Base-by-base conservation (phyloP, 2,888 invertebrate genomes). In the Callyntrura guangdongensis region DNA sequence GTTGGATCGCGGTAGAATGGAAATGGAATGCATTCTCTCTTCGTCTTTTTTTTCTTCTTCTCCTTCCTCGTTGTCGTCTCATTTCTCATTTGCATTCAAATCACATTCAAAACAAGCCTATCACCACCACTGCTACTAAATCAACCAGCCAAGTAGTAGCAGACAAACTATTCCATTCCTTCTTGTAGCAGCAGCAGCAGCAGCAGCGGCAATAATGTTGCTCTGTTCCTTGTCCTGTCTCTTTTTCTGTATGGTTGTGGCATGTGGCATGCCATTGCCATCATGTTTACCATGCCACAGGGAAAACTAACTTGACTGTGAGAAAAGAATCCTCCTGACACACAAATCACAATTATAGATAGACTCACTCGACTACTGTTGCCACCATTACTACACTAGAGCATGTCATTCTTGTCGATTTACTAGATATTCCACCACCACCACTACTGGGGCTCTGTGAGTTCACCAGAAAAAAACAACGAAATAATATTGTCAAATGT, bases 281-380 rank as follows among this genome's bases (percentile, higher is more conserved):
- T 36, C 36, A 4, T 36, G 36, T 36, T 36, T 36, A 36, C 36
- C 36, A 36, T 36, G 36, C 36, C 36, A 72, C 72, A 72, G 72
- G 72, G 72, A 72, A 72, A 72, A 72, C 17, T 72, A 72, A 72
- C 17, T 72, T 72, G 72, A 72, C 45, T 72, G 47, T 72, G 72
- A 72, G 72, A 72, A 36, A 8, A 17, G 25, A 72, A 72, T 72
- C 47, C 72, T 45, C 72, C 72, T 72, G 72, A 72, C 72, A 72
- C 67, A 67, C 72, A 72, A 72, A 72, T 72, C 72, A 72, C 72
- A 72, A 72, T 72, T 72, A 67, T 25, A 67, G 22, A 36, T 27
- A 27, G 27, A 27, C 67, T 27, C 17, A 67, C 67, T 67, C 36
- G 36, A 2, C 36, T 36, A 2, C 36, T 36, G n/a, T n/a, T n/a